Evolutionary conservation across 1,140 invertebrate genomes (phyloP).

Genomic region (Notospermus geniculatus): DNA sequence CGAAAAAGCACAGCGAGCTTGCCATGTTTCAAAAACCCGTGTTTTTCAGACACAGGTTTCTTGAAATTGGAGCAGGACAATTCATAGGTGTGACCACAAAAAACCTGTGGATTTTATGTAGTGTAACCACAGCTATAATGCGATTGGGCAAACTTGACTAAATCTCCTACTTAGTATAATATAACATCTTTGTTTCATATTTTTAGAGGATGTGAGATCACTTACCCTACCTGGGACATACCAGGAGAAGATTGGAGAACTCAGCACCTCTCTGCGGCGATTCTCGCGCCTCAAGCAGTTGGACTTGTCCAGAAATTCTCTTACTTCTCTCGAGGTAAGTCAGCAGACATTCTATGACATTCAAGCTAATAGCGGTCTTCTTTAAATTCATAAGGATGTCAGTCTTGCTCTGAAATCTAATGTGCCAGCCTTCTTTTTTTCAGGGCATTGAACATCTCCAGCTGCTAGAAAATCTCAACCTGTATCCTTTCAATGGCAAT

Average conservation of each 20-base stretch:
- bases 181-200: too few species aligned
- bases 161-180: too few species aligned
- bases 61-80: too few species aligned
- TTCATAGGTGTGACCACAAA: too few species aligned
- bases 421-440: slow-evolving; percentile 14
- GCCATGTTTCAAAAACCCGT: too few species aligned
- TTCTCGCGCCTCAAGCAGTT: slow-evolving; percentile 52
- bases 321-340: slow-evolving; percentile 38
- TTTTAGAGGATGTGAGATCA: slow-evolving; percentile 53
- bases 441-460: slow-evolving; percentile 54
- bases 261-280: slow-evolving; percentile 47
- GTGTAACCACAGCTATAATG: too few species aligned
- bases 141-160: too few species aligned
- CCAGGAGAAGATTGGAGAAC: slow-evolving; percentile 53
- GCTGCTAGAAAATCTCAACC: slow-evolving; percentile 52
- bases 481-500: slow-evolving; percentile 56
- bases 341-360: too few species aligned
- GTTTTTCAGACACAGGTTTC: too few species aligned
- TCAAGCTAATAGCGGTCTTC: slow-evolving; percentile 19
- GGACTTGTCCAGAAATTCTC: slow-evolving; percentile 53
- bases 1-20: too few species aligned
- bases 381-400: too few species aligned
- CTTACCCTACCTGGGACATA: slow-evolving; percentile 53
- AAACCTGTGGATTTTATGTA: too few species aligned
- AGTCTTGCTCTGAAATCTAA: neutral